Percentiles rank a stretch among this genome's conserved stretches.
phyloP scores from a whole-genome alignment of 2,888 invertebrate species.

The Ligdia adustata region DNA sequence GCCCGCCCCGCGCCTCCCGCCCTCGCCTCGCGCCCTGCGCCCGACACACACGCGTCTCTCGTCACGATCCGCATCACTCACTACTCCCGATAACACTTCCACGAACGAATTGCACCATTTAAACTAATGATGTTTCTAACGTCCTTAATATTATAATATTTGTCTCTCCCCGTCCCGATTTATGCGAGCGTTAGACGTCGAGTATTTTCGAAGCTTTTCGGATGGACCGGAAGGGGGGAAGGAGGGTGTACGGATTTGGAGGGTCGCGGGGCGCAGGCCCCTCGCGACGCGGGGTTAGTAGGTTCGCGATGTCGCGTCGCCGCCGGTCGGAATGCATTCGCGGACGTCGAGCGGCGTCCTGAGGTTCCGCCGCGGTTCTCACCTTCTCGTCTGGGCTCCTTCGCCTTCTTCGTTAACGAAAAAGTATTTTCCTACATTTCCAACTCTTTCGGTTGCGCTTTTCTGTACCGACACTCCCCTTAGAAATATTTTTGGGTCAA shows the following conservation, averaged over 20 bases:
- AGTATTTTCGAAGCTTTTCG: conserved; percentile 80
- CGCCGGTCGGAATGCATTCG: conserved; percentile 83
- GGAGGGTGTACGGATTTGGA: conserved; percentile 73
- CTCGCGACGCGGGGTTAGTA: conserved; percentile 82
- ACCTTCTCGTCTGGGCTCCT: conserved; percentile 70
- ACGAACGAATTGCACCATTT: conserved; percentile 47
- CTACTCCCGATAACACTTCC: conserved; percentile 57
- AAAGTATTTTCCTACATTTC: conserved; percentile 36
- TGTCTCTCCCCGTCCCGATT: conserved; percentile 53
- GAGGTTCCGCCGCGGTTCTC: conserved; percentile 76
- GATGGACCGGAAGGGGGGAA: conserved; percentile 73
- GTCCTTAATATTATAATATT: conserved; percentile 46
- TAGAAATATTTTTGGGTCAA: conserved; percentile 65
- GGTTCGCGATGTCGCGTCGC: conserved; percentile 82
- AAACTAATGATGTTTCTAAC: conserved; percentile 41
- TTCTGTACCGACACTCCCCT: conserved; percentile 28
- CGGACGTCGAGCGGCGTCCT: conserved; percentile 82
- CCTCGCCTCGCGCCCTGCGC: conserved; percentile 75
- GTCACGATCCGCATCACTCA: conserved; percentile 54
- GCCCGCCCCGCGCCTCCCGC: conserved; percentile 69
- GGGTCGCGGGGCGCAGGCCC: conserved; percentile 81
- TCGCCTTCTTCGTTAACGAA: conserved; percentile 61
- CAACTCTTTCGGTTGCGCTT: conserved; percentile 39
- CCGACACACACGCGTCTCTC: conserved; percentile 62
- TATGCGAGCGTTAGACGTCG: conserved; percentile 71